These are phyloP conservation scores for Caenorhabditis doughertyi DNA, from an alignment of 2,888 invertebrate genomes.

Conservation along the genomic window DNA sequence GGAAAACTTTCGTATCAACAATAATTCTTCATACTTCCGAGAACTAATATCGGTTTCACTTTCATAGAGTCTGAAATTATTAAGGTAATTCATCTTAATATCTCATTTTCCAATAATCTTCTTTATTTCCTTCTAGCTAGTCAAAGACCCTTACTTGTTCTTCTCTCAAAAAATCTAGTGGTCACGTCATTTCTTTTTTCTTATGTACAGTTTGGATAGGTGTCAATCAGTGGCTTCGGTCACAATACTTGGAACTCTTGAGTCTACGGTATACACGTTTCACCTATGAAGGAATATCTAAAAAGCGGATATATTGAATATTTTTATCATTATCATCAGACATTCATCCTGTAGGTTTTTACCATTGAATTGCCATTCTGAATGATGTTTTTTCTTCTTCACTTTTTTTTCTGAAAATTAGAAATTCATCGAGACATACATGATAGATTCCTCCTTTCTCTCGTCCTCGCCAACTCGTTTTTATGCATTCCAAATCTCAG, in stretches of 20 bases:
- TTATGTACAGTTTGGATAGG: conserved; percentile 47
- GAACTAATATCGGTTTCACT: too few species aligned
- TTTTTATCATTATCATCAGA: conserved; percentile 29
- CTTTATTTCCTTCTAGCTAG: neutral
- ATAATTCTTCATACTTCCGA: too few species aligned
- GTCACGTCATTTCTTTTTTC: conserved; percentile 29
- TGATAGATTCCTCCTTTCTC: conserved; percentile 23
- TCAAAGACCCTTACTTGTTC: neutral
- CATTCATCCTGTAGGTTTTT: conserved; percentile 22
- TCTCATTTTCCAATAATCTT: neutral
- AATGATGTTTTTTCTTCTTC: conserved; percentile 5
- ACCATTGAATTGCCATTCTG: conserved; percentile 6
- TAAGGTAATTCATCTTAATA: neutral
- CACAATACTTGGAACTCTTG: conserved; percentile 10
- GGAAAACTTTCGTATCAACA: too few species aligned
- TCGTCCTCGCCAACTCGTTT: conserved; percentile 27
- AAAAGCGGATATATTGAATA: neutral
- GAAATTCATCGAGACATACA: conserved; percentile 57
- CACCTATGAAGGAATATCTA: neutral
- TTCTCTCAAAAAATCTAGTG: conserved; percentile 10
- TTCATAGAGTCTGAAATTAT: neutral
- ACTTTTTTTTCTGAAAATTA: conserved; percentile 26
- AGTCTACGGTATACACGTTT: neutral
- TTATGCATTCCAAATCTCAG: conserved; percentile 59
- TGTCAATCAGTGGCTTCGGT: conserved; percentile 3